Base-by-base conservation (phyloP, 1,140 invertebrate genomes). In the Formica selysi region DNA sequence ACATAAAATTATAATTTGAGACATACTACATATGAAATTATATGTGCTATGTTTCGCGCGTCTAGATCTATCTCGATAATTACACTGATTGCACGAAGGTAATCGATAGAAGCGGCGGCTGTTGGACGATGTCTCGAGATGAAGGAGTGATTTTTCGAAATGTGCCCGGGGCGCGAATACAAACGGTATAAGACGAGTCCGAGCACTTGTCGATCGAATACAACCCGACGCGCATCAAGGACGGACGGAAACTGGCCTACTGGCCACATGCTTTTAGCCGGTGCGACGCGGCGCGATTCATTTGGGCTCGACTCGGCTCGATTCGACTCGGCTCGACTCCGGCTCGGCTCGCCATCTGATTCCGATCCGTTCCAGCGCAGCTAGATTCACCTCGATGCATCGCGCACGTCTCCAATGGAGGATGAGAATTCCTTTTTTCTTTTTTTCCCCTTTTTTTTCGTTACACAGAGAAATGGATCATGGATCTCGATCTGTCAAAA, bases 201-300 rank as follows among this genome's bases (percentile, higher is more conserved):
- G 32, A 13, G 3, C 76, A 71, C 48, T 71, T 29, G 22, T 70
- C 26, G 29, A 29, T 57, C 29, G 51, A 19, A 57, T 22, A 41
- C 67, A 44, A 83, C 19, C 68, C 79, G 32, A 44, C 79, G 13
- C 68, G 68, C 26, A 67, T 38, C 54, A 74, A 73, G 32, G 79
- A 83, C 68, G 68, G 79, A 48, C n/a, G 54, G 68, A 36, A 74
- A 83, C 79, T 83, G 54, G 41, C 79, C 79, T 73, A 83, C 79
- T 83, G 54, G 41, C 79, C 79, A 73, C 79, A 83, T 83, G 79
- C 68, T 73, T 73, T 11, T 1, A 81, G 67, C 68, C 79, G 68
- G 79, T 26, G 67, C 54, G 44, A 44, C 36, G 36, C 26, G 48
- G 64, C 36, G 26, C 57, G 61, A 51, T 41, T 64, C 44, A 54